Percentiles rank a stretch among this genome's conserved stretches.
These are phyloP conservation scores for Siphlonurus alternatus DNA, from an alignment of 2,888 invertebrate genomes.

Conservation along the genomic window DNA sequence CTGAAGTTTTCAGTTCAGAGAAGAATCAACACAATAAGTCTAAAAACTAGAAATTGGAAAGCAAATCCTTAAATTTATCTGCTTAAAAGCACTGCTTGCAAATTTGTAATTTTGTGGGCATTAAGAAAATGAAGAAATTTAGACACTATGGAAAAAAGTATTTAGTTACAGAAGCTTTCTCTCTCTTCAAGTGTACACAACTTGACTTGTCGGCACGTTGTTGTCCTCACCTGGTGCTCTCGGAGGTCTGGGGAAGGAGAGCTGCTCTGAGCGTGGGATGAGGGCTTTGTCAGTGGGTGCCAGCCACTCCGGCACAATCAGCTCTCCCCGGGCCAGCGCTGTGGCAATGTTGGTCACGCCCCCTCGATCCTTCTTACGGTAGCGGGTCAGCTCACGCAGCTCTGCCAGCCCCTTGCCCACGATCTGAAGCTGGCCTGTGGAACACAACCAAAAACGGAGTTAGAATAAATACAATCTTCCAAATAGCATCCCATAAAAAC, in stretches of 20 bases:
- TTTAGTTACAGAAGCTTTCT: too few relatives aligned
- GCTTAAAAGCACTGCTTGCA: too few relatives aligned
- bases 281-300: constrained; percentile 52
- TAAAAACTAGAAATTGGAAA: too few relatives aligned
- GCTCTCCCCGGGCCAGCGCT: constrained; percentile 40
- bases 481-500: background rate
- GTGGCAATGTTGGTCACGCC: constrained; percentile 56
- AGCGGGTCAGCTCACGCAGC: constrained; percentile 35
- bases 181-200: too few relatives aligned
- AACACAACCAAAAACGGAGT: background rate
- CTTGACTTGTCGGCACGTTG: too few relatives aligned
- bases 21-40: too few relatives aligned
- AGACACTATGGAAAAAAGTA: too few relatives aligned
- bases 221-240: constrained; percentile 54
- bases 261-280: constrained; percentile 63
- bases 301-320: constrained; percentile 49
- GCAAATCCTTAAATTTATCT: too few relatives aligned
- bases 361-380: constrained; percentile 39
- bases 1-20: too few relatives aligned
- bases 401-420: constrained; percentile 36
- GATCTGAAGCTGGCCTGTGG: constrained; percentile 31
- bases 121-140: too few relatives aligned
- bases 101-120: too few relatives aligned
- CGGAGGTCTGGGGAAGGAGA: constrained; percentile 80
- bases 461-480: background rate